Percentiles rank a stretch among this genome's conserved stretches.
Conservation (phyloP, 2,888 invertebrate species). For the Lagria hirta region DNA sequence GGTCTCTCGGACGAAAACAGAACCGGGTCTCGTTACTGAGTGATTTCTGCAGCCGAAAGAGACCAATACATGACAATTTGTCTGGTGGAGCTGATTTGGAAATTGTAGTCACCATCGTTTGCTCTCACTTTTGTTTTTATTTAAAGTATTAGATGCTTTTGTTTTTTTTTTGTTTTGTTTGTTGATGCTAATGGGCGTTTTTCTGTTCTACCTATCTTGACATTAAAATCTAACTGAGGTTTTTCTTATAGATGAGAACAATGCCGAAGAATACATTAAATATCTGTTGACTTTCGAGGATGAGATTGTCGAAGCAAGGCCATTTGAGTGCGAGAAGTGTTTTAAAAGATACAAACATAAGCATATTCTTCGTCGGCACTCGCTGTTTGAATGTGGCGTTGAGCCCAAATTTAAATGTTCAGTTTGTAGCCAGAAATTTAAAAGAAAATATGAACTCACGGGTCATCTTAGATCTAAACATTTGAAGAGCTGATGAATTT, state of each 20-base stretch:
- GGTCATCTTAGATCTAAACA: slow-evolving; percentile 40
- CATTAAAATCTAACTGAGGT: slow-evolving; percentile 40
- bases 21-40: too few species aligned
- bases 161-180: too few species aligned
- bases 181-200: too few species aligned
- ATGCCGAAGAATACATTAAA: slow-evolving; percentile 23
- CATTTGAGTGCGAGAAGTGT: slow-evolving; percentile 58
- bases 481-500: too few species aligned
- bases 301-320: slow-evolving; percentile 8
- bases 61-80: too few species aligned
- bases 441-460: slow-evolving; percentile 44
- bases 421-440: slow-evolving; percentile 59
- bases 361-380: slow-evolving; percentile 61
- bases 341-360: slow-evolving; percentile 61
- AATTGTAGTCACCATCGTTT: too few species aligned
- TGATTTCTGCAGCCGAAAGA: too few species aligned
- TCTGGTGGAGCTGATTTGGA: too few species aligned
- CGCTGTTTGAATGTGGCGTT: slow-evolving; percentile 62
- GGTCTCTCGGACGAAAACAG: too few species aligned
- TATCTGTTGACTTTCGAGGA: slow-evolving; percentile 21
- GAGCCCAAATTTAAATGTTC: slow-evolving; percentile 60
- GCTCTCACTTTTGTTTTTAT: too few species aligned
- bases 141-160: too few species aligned
- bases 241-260: slow-evolving; percentile 21
- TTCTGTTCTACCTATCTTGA: too few species aligned